Evolutionary conservation across 1,140 invertebrate species (phyloP).

Genomic region (Musca domestica): DNA sequence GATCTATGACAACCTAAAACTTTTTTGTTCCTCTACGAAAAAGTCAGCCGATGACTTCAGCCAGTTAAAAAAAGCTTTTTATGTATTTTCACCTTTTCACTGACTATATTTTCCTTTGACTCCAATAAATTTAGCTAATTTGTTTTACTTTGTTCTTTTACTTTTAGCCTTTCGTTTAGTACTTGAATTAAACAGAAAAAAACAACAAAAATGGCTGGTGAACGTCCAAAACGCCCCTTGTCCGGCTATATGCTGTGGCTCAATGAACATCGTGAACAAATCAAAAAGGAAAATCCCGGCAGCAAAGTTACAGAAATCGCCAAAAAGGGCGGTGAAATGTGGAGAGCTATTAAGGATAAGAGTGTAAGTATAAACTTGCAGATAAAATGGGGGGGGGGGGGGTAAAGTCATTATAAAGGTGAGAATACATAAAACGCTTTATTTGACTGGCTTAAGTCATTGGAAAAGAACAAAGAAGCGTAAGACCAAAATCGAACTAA

Average conservation of each 20-base stretch:
- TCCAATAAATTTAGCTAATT: background rate
- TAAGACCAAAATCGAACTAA: too few relatives aligned
- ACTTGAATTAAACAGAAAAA: conserved; percentile 13
- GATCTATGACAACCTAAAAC: too few relatives aligned
- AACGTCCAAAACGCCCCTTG: conserved; percentile 81
- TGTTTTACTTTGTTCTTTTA: background rate
- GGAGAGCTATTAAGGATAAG: conserved; percentile 63
- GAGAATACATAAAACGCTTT: too few relatives aligned
- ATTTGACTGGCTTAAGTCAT: too few relatives aligned
- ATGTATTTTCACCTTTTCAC: too few relatives aligned
- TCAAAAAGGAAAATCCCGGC: conserved; percentile 79
- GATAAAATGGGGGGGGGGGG: too few relatives aligned
- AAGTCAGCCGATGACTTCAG: too few relatives aligned
- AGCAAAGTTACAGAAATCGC: conserved; percentile 79
- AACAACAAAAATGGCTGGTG: conserved; percentile 63
- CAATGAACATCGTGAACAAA: conserved; percentile 73
- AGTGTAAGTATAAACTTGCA: conserved; percentile 42
- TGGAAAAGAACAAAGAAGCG: too few relatives aligned
- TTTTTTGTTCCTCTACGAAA: too few relatives aligned
- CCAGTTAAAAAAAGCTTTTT: too few relatives aligned
- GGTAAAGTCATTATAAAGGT: too few relatives aligned
- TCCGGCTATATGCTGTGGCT: conserved; percentile 87
- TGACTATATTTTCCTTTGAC: too few relatives aligned
- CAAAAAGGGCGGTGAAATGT: conserved; percentile 84
- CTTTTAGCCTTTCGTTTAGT: background rate